A percentile compares a stretch with the other conserved stretches of the same genome.
phyloP scores from a whole-genome alignment of 2,888 invertebrate genomes.

The Ypsolopha sequella region DNA sequence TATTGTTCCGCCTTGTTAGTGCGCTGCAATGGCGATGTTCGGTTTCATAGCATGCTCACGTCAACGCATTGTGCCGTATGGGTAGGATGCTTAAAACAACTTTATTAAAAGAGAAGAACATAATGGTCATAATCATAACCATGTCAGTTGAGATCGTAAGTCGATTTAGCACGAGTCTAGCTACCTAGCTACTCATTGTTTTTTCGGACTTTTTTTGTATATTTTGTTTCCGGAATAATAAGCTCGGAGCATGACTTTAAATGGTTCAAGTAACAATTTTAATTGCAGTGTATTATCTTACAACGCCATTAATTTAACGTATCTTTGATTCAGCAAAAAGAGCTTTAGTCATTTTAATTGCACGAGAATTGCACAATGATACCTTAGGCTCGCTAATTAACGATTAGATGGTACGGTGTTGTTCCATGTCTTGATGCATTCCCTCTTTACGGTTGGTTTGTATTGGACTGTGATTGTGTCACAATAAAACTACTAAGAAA shows the following conservation, averaged over 20 bases:
- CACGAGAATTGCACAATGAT: constrained; percentile 13
- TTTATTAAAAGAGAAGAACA: no score
- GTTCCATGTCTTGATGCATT: constrained; percentile 9
- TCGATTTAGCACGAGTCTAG: no score
- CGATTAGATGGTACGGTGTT: constrained; percentile 13
- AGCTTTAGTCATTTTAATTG: constrained; percentile 22
- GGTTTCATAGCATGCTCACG: constrained; percentile 16
- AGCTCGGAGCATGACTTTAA: no score
- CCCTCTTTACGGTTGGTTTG: neutral
- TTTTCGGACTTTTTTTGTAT: no score
- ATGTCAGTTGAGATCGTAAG: no score
- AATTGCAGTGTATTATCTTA: neutral
- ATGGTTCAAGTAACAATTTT: neutral
- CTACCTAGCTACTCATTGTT: no score
- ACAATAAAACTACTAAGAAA: no score
- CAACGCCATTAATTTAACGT: constrained; percentile 11
- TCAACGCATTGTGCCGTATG: constrained; percentile 1
- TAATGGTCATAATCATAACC: no score
- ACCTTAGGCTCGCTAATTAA: constrained; percentile 25
- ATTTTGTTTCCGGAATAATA: no score
- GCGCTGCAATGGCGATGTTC: constrained; percentile 21
- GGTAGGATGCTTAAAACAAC: no score
- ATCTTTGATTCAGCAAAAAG: constrained; percentile 16
- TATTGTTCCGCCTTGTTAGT: constrained; percentile 42
- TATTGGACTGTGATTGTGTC: neutral